phyloP scores from a whole-genome alignment of 1,140 invertebrate species.

The Drosophila sp. region DNA sequence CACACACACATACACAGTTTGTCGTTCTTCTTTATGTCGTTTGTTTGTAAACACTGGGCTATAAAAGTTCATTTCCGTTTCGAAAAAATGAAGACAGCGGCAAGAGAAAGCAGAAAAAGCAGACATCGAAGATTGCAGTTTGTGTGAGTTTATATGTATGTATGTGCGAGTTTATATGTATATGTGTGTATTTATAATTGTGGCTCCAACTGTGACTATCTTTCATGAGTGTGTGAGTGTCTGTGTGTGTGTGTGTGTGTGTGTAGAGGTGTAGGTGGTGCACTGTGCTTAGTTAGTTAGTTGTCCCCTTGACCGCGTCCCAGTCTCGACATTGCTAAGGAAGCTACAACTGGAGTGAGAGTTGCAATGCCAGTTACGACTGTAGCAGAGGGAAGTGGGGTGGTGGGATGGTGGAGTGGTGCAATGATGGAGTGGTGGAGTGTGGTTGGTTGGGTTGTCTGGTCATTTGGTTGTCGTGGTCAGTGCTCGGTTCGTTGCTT shows the following conservation, averaged over 20 bases:
- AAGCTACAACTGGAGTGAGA: background rate
- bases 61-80: constrained; percentile 72
- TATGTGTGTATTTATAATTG: too few relatives aligned
- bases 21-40: constrained; percentile 22
- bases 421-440: too few relatives aligned
- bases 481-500: constrained; percentile 55
- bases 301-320: constrained; percentile 48
- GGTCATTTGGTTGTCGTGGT: constrained; percentile 54
- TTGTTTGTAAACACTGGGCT: constrained; percentile 42
- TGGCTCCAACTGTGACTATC: background rate
- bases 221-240: background rate
- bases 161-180: background rate
- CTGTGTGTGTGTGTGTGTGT: constrained; percentile 8
- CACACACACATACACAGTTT: background rate
- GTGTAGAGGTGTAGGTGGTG: constrained; percentile 7
- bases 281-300: constrained; percentile 62
- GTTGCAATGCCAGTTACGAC: background rate
- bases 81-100: constrained; percentile 38
- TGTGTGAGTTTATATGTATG: constrained; percentile 4
- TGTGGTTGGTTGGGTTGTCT: constrained; percentile 8
- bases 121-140: background rate
- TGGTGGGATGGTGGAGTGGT: background rate
- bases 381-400: constrained; percentile 8
- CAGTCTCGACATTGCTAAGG: background rate
- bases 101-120: background rate